These are phyloP conservation scores for Mesocricetus auratus DNA, from an alignment of 2,113 vertebrate species.

Conservation along the genomic window DNA sequence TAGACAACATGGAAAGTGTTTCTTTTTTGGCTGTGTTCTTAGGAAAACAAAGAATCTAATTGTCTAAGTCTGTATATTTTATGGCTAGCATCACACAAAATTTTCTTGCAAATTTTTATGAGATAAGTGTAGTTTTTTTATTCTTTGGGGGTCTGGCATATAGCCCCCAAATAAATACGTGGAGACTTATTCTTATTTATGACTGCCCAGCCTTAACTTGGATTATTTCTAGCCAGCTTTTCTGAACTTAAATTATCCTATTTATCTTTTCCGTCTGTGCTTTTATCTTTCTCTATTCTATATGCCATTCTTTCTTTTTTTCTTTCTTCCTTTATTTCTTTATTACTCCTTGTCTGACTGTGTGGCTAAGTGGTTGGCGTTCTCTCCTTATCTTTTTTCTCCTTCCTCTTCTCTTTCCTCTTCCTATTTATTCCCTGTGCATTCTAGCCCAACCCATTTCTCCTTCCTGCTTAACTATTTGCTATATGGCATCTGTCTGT, in stretches of 20 bases:
- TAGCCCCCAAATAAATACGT: neutral
- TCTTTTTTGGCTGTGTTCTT: neutral
- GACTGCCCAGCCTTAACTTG: neutral
- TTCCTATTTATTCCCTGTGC: neutral
- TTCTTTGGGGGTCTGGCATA: neutral
- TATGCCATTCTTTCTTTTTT: too few species aligned
- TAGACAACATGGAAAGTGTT: neutral
- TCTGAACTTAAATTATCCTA: neutral
- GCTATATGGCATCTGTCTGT: too few species aligned
- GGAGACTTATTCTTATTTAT: neutral
- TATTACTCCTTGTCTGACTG: neutral
- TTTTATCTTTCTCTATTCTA: neutral
- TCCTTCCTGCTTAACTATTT: neutral
- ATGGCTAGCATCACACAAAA: accelerated
- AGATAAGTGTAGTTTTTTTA: neutral
- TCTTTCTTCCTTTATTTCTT: neutral
- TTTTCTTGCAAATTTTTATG: neutral
- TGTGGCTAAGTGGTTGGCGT: neutral
- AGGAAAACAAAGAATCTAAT: neutral
- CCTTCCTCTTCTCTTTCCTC: neutral
- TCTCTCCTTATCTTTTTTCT: neutral
- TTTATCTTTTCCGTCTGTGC: neutral
- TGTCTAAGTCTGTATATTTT: neutral
- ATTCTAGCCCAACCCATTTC: neutral
- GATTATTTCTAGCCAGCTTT: neutral